These are phyloP conservation scores for Zaprionus nigranus DNA, from an alignment of 1,140 invertebrate genomes.

Conservation along the genomic window DNA sequence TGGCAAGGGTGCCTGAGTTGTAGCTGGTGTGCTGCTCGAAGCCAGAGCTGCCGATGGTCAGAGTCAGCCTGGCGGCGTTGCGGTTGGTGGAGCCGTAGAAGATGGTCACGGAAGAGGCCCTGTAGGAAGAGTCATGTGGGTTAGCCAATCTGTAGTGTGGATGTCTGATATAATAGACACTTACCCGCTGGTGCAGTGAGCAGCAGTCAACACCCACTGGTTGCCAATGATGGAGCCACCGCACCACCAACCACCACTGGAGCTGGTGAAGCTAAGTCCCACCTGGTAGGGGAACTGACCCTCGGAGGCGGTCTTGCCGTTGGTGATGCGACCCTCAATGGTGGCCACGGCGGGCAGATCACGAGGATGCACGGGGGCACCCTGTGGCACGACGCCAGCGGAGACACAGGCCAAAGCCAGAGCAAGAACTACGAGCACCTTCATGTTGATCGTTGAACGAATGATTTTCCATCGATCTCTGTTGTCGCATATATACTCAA, in stretches of 20 bases:
- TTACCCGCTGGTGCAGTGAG: slow-evolving; percentile 85
- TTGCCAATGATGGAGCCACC: slow-evolving; percentile 87
- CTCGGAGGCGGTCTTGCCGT: slow-evolving; percentile 54
- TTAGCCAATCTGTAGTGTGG: too few relatives aligned
- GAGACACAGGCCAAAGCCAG: slow-evolving; percentile 68
- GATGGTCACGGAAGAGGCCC: slow-evolving; percentile 58
- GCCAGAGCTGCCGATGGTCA: slow-evolving; percentile 35
- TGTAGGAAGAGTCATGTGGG: slow-evolving; percentile 9
- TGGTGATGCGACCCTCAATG: slow-evolving; percentile 77
- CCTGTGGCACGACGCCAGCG: slow-evolving; percentile 59
- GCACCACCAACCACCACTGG: slow-evolving; percentile 85
- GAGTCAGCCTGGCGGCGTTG: slow-evolving; percentile 37
- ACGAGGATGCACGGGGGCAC: slow-evolving; percentile 54
- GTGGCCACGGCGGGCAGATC: slow-evolving; percentile 38
- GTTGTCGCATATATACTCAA: slow-evolving; percentile 42
- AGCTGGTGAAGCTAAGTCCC: slow-evolving; percentile 80
- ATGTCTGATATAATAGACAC: background rate
- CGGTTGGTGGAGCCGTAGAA: slow-evolving; percentile 62
- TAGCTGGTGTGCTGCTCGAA: slow-evolving; percentile 54
- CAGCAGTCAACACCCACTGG: slow-evolving; percentile 86
- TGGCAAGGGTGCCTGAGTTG: slow-evolving; percentile 48
- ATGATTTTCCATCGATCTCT: slow-evolving; percentile 31
- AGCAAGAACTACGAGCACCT: slow-evolving; percentile 72
- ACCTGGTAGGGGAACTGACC: slow-evolving; percentile 86
- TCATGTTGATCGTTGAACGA: slow-evolving; percentile 70